Evolutionary conservation across 1,140 invertebrate species (phyloP).

Genomic region (Drosophila trapezifrons): DNA sequence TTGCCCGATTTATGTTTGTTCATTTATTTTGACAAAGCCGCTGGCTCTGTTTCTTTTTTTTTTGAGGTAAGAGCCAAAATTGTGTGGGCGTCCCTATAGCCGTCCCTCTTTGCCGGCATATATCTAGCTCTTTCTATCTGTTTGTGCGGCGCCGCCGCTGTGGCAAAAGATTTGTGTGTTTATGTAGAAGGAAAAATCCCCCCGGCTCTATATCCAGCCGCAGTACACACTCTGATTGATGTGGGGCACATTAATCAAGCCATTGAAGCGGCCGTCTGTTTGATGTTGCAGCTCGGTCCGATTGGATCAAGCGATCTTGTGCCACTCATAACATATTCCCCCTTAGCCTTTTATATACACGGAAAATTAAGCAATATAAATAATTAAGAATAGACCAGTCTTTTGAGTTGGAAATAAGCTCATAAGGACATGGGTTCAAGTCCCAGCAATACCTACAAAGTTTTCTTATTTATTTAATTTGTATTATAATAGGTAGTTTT

Average conservation of each 20-base stretch:
- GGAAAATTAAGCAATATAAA: neutral
- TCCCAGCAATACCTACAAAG: neutral
- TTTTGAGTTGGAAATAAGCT: neutral
- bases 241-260: slow-evolving; percentile 79
- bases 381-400: neutral
- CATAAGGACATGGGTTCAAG: neutral
- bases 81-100: slow-evolving; percentile 48
- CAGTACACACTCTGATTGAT: slow-evolving; percentile 61
- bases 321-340: slow-evolving; percentile 49
- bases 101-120: slow-evolving; percentile 7
- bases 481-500: too few relatives aligned
- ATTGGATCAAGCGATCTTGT: slow-evolving; percentile 68
- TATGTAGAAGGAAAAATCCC: slow-evolving; percentile 31
- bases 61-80: slow-evolving; percentile 6
- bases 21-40: slow-evolving; percentile 73
- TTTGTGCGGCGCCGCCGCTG: slow-evolving; percentile 50
- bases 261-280: slow-evolving; percentile 70
- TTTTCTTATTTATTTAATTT: neutral
- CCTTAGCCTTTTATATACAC: slow-evolving; percentile 2
- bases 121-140: slow-evolving; percentile 17
- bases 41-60: slow-evolving; percentile 17
- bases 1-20: slow-evolving; percentile 69
- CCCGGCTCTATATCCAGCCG: neutral
- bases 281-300: slow-evolving; percentile 52
- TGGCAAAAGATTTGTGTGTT: slow-evolving; percentile 54